Base-by-base conservation (phyloP, 2,888 invertebrate species). In the Andrena bicolor region DNA sequence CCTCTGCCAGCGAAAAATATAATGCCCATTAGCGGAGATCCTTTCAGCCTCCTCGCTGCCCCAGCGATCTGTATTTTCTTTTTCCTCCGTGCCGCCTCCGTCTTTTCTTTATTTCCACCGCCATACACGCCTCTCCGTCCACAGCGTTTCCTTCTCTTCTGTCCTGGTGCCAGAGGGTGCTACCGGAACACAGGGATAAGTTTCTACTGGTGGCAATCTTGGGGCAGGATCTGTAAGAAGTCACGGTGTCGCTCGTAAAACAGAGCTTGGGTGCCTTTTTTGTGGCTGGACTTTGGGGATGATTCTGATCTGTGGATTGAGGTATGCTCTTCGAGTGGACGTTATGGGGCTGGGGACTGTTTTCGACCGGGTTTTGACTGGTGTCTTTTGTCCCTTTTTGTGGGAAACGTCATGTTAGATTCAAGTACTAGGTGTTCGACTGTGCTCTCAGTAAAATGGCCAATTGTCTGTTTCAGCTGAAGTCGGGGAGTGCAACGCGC, bases 21-120 rank as follows among this genome's bases (percentile, higher is more conserved):
- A 88, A 88, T 88, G 76, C 88, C 87, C 79, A 88, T 87, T 87
- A 87, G 79, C 79, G 65, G 71, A 71, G 89, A 90, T 90, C 92
- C 86, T 90, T 92, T 92, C 90, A 90, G 60, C 65, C 51, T 56
- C 26, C 63, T 74, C 35, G 60, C 53, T 48, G 48, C 75, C 48
- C 48, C 60, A 64, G 76, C 76, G 65, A 79, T 81, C 23, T 65
- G 32, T 53, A 75, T 86, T 86, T 83, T 83, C 76, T 75, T 65
- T 61, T 60, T 32, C 66, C 72, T 69, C 61, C 58, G 41, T 56
- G 28, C 51, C 76, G 30, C 56, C 58, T 71, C 49, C 30, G 32
- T 70, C 41, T 51, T 68, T 71, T 69, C 61, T 64, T 73, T 66
- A 28, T 53, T 79, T 64, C 28, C 49, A 51, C 56, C 51, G 56